phyloP scores from a whole-genome alignment of 2,797 vertebrate species.

The Gastrophryne carolinensis region DNA sequence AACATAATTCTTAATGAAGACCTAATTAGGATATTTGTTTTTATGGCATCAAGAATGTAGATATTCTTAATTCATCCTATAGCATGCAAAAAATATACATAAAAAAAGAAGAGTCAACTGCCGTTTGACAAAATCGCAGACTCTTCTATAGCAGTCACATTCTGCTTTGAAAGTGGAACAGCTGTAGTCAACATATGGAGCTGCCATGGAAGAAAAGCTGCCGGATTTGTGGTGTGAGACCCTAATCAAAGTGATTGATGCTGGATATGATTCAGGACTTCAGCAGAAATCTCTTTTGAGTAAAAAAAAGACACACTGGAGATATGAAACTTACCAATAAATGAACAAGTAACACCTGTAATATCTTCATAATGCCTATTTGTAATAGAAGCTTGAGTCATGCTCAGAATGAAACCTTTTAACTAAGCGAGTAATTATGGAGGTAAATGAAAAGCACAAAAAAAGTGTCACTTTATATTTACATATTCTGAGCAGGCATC shows the following conservation, averaged over 20 bases:
- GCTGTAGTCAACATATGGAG: conserved; percentile 77
- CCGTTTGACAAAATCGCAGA: conserved; percentile 62
- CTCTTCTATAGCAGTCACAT: conserved; percentile 55
- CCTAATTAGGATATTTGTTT: neutral
- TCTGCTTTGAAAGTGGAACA: conserved; percentile 68
- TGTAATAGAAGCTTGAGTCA: conserved; percentile 58
- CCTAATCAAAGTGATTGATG: conserved; percentile 77
- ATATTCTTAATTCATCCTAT: conserved; percentile 1
- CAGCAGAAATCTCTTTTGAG: conserved; percentile 59
- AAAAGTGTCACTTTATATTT: conserved; percentile 13
- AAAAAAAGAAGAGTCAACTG: conserved; percentile 28
- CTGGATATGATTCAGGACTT: conserved; percentile 64
- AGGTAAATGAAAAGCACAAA: conserved; percentile 3
- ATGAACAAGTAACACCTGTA: conserved; percentile 60
- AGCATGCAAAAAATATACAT: neutral
- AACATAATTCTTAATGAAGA: neutral
- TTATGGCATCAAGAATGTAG: neutral
- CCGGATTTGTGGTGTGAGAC: conserved; percentile 64
- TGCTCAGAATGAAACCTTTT: conserved; percentile 54
- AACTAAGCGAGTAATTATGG: conserved; percentile 49
- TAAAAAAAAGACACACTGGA: conserved; percentile 53
- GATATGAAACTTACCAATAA: conserved; percentile 63
- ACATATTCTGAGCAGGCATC: conserved; percentile 16
- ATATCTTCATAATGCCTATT: conserved; percentile 57
- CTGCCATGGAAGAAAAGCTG: conserved; percentile 68